A percentile compares a stretch with the other conserved stretches of the same genome.
phyloP scores from a whole-genome alignment of 1,140 invertebrate species.

The Leptinotarsa lineolata region DNA sequence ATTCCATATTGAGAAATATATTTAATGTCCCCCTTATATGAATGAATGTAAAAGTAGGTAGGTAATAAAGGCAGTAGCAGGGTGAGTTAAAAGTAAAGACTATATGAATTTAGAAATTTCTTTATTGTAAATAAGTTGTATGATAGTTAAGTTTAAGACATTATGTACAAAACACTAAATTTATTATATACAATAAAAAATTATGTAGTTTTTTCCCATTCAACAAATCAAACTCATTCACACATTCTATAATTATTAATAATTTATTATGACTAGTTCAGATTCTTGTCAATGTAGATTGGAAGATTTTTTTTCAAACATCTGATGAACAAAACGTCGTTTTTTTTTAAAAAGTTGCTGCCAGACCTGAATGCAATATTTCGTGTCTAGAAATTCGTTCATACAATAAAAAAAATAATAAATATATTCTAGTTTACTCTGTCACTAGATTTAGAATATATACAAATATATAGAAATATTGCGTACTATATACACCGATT shows the following conservation, averaged over 20 bases:
- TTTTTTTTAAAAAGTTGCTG: slow-evolving; percentile 11
- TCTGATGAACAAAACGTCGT: slow-evolving; percentile 11
- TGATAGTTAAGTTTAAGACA: slow-evolving; percentile 52
- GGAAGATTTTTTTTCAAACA: slow-evolving; percentile 10
- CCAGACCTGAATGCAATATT: slow-evolving; percentile 23
- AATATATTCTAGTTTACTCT: slow-evolving; percentile 39
- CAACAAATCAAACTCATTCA: slow-evolving; percentile 45
- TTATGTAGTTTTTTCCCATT: slow-evolving; percentile 43
- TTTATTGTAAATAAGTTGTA: slow-evolving; percentile 51
- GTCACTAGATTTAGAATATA: slow-evolving; percentile 43
- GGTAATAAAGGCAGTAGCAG: no score
- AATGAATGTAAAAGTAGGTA: no score
- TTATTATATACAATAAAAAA: slow-evolving; percentile 53
- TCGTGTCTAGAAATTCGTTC: background rate
- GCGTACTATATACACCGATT: slow-evolving; percentile 50
- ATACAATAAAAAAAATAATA: slow-evolving; percentile 19
- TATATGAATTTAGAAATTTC: slow-evolving; percentile 35
- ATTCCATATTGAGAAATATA: no score
- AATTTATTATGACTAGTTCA: slow-evolving; percentile 54
- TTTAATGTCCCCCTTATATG: no score
- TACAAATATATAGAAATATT: slow-evolving; percentile 51
- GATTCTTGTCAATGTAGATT: slow-evolving; percentile 37
- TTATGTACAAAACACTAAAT: slow-evolving; percentile 55
- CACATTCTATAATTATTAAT: slow-evolving; percentile 42
- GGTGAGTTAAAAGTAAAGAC: no score